Base-by-base conservation (phyloP, 2,113 vertebrate species). In the Collichthys lucidus region DNA sequence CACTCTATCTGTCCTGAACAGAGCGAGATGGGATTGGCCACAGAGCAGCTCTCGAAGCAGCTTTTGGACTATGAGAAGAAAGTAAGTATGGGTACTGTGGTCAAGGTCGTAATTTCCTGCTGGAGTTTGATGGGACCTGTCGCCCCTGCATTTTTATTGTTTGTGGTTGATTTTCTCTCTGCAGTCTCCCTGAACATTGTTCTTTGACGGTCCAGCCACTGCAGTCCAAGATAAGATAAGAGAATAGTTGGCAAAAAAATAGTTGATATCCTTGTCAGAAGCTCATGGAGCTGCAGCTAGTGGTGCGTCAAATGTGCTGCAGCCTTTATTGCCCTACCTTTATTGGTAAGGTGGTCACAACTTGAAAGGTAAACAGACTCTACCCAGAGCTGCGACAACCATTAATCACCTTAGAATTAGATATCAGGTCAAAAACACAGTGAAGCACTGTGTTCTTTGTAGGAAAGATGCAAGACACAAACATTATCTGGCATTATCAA, bases 11-110 rank as follows among this genome's bases (percentile, higher is more conserved):
- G 40, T 63, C 40, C 24, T 59, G 83, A 5, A 19, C 92, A 99
- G 98, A 99, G 98, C 88, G 98, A 99, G 90, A 99, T 99, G 98
- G 97, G 97, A 82, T 91, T 99, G 93, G 98, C 98, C 78, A 99
- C 98, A 2, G 97, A 98, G 31, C 97, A 99, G 89, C 97, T 99
- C 64, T 98, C 98, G 0, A 95, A 93, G 87, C 97, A 98, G 71
- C 96, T 99, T 11, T 94, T 99, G 91, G 96, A 96, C 0, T 99
- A 99, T 82, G 98, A 99, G 86, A 97, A 97, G 74, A 97, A 99
- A 96, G 98, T 99, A 94, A 86, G 92, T 74, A 26, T 24, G 5
- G 14, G 11, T 17, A 11, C 8, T 3, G 11, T 35, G 0, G 62
- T 31, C 7, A 78, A 10, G 8, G 11, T 20, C 6, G 17, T 6